Evolutionary conservation across 2,888 invertebrate genomes (phyloP), one percentile per base, ranked within the genome.

Genomic region (Idaea dimidiata): DNA sequence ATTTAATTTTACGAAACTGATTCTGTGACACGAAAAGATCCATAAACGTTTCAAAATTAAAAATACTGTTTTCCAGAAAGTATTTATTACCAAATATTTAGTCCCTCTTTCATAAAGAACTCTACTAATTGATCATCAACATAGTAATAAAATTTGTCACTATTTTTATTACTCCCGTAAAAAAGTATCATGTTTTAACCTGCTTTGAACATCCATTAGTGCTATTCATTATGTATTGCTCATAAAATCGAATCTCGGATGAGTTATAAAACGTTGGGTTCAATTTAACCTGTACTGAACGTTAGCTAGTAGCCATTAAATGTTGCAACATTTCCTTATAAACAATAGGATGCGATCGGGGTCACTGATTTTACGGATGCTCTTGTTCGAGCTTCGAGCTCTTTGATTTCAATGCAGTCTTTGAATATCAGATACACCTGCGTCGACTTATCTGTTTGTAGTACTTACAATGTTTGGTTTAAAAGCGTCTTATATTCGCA

Each of bases 321-420:
- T 54, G 66, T 78, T 81, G 72, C 79, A 72, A 75, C 77, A 79
- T 72, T 76, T 75, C 73, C 72, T 67, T 63, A 65, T 18, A 62
- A 64, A 78, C 75, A 77, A 78, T 79, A 64, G 67, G 33, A n/a
- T 43, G 56, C 43, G 67, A 72, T 77, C 63, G 66, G 66, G 76
- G 73, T 72, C 77, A 74, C 6, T 55, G 72, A 67, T 67, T 62
- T 58, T 17, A 61, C 61, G 17, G 58, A 54, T 54, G 57, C 54
- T 16, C 57, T 33, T 54, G 57, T 57, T 16, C 57, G 43, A 61
- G 53, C 53, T 33, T 60, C 60, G 14, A 43, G 43, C 43, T 43
- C 43, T 43, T 43, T 43, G 43, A 43, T 43, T 43, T 43, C 43
- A 43, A 43, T 43, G 43, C 14, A 43, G 43, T 43, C 43, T 43